Conservation (phyloP, 2,113 vertebrate genomes). For the Aramus guarauna region DNA sequence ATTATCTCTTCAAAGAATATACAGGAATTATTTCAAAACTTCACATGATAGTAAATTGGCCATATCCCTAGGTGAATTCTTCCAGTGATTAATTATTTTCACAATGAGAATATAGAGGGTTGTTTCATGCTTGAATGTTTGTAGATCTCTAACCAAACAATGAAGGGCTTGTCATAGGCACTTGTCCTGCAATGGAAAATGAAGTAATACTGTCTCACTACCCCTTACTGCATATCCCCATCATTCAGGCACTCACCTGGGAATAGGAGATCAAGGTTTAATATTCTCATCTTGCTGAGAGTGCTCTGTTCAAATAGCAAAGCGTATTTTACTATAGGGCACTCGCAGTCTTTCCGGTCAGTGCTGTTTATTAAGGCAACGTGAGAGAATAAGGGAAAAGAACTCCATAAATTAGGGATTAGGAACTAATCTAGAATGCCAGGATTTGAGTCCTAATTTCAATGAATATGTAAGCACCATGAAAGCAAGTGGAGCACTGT, state of each 20-base stretch:
- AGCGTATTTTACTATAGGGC: not conserved
- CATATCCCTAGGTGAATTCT: not conserved
- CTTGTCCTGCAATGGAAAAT: not conserved
- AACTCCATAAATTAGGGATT: not conserved
- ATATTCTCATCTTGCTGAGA: not conserved
- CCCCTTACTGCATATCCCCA: not conserved
- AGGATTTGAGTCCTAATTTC: not conserved
- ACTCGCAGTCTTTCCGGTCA: accelerated
- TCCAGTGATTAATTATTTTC: not conserved
- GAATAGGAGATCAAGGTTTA: not conserved
- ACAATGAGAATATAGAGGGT: not conserved
- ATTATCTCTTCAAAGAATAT: not conserved
- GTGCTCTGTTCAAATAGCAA: not conserved
- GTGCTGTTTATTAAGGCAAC: not conserved
- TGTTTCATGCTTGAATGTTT: not conserved
- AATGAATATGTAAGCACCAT: not conserved
- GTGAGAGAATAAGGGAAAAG: not conserved
- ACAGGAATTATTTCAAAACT: not conserved
- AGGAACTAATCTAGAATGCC: not conserved
- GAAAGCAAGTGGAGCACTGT: not conserved
- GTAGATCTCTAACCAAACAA: not conserved
- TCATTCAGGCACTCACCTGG: not conserved
- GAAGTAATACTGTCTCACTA: not conserved
- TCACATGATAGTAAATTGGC: not conserved
- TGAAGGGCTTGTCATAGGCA: not conserved